Percentiles rank a stretch among this genome's conserved stretches.
Conservation (phyloP, 2,888 invertebrate genomes). For the Phortica okadai region DNA sequence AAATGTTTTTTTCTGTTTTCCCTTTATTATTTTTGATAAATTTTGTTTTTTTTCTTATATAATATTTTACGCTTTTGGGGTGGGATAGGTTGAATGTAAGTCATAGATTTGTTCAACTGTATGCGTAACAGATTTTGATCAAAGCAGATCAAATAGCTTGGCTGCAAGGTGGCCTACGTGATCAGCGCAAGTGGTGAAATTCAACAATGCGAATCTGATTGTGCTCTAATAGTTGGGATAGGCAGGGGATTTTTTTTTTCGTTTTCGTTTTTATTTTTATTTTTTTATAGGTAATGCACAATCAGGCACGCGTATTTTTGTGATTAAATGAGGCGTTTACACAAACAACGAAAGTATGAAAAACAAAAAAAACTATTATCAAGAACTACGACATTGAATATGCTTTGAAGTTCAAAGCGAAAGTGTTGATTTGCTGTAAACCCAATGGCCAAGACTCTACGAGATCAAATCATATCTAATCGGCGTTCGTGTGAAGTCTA, state of each 20-base stretch:
- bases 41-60: conserved; percentile 10
- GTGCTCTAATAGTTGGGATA: too few species aligned
- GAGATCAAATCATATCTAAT: background rate
- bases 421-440: background rate
- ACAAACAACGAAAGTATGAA: background rate
- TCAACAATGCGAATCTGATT: too few species aligned
- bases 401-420: background rate
- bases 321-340: background rate
- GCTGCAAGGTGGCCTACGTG: too few species aligned
- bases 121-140: too few species aligned
- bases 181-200: too few species aligned
- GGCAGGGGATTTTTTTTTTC: background rate
- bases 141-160: too few species aligned
- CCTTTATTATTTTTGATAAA: conserved; percentile 32
- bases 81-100: too few species aligned
- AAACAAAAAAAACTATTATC: background rate
- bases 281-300: background rate
- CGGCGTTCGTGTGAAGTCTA: too few species aligned
- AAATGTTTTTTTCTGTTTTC: conserved; percentile 41
- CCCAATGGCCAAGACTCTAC: background rate
- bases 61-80: background rate
- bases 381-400: background rate
- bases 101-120: too few species aligned
- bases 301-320: too few species aligned
- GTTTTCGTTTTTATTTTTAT: background rate